phyloP scores from a whole-genome alignment of 1,140 invertebrate species.

The Neodiprion virginianus region DNA sequence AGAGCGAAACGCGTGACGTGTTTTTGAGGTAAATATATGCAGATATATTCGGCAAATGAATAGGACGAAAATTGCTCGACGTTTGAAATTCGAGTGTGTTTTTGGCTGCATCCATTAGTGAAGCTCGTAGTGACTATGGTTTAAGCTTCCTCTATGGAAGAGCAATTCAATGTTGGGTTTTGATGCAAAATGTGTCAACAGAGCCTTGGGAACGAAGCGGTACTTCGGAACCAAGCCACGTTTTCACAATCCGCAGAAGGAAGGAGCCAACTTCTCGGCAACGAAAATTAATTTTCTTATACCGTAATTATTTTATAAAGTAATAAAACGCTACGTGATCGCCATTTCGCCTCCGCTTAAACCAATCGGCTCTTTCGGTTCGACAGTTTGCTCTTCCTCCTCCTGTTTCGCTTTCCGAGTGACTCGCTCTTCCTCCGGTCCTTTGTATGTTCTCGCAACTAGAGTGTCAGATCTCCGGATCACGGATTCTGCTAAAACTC shows the following conservation, averaged over 20 bases:
- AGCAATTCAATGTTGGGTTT: not conserved
- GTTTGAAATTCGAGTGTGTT: too few species aligned
- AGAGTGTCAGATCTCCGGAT: too few species aligned
- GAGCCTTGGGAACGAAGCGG: not conserved
- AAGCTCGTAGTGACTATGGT: too few species aligned
- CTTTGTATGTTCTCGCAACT: too few species aligned
- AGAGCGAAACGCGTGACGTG: too few species aligned
- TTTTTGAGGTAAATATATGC: too few species aligned
- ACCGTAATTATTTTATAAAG: conserved; percentile 3
- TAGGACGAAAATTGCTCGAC: too few species aligned
- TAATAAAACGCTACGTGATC: not conserved
- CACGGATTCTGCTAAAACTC: too few species aligned
- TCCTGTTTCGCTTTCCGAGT: not conserved
- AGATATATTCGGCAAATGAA: too few species aligned
- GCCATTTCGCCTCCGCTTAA: not conserved
- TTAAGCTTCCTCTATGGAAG: too few species aligned
- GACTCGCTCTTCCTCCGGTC: too few species aligned
- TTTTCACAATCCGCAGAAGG: not conserved
- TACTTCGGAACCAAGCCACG: not conserved
- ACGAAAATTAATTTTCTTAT: conserved; percentile 4
- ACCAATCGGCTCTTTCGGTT: not conserved
- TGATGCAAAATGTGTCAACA: conserved; percentile 1
- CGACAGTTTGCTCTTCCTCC: not conserved
- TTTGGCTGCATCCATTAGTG: too few species aligned
- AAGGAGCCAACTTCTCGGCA: not conserved